Evolutionary conservation across 1,140 invertebrate species (phyloP).

Genomic region (Sycophaga agraensis): DNA sequence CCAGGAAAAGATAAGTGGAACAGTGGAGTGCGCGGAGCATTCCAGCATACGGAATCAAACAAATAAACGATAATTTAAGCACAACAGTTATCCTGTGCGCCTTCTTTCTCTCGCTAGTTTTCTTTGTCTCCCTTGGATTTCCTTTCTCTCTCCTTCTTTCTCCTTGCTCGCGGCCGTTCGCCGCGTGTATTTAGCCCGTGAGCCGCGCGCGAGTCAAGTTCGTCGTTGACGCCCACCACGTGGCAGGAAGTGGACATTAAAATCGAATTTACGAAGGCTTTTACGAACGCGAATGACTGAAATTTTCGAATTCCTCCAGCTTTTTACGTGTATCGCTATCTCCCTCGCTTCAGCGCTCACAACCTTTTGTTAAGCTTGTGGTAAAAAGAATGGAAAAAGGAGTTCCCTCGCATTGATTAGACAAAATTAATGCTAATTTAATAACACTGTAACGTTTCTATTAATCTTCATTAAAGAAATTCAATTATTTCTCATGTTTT

Average conservation of each 20-base stretch:
- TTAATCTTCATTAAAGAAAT: too few relatives aligned
- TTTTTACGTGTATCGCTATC: not conserved
- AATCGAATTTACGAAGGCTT: conserved; percentile 26
- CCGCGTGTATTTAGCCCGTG: not conserved
- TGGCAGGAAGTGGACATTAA: conserved; percentile 33
- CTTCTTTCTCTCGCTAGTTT: not conserved
- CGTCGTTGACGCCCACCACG: conserved; percentile 26
- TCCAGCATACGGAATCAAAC: too few relatives aligned
- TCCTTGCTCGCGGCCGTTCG: not conserved
- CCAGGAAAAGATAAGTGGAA: too few relatives aligned
- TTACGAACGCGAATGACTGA: not conserved
- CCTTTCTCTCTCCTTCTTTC: too few relatives aligned
- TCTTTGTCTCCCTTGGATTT: too few relatives aligned
- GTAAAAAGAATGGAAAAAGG: not conserved
- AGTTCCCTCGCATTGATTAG: not conserved
- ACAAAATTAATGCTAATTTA: not conserved
- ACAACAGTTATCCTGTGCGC: too few relatives aligned
- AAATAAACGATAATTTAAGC: not conserved
- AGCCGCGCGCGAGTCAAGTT: not conserved
- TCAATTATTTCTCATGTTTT: too few relatives aligned
- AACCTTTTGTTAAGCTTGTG: not conserved
- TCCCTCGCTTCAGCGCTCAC: not conserved
- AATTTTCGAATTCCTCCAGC: conserved; percentile 10
- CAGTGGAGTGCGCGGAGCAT: too few relatives aligned
- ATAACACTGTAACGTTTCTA: too few relatives aligned